Conservation (phyloP, 1,140 invertebrate genomes). For the Liolophura sinensis region DNA sequence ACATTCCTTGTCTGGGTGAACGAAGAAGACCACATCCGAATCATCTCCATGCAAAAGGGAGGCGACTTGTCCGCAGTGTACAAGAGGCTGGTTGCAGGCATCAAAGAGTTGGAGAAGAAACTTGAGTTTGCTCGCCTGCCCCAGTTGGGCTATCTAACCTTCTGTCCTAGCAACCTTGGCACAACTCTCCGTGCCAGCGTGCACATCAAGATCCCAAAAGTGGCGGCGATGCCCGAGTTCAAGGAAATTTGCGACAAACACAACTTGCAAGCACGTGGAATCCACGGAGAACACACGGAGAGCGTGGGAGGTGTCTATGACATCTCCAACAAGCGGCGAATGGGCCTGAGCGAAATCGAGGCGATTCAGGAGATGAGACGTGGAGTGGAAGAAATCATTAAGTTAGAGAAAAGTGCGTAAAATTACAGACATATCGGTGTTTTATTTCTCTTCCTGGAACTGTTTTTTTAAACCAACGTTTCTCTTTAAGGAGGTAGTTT, state of each 20-base stretch:
- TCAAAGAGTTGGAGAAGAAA: conserved; percentile 17
- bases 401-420: conserved; percentile 28
- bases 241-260: conserved; percentile 38
- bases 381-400: conserved; percentile 42
- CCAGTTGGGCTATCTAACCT: conserved; percentile 92
- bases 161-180: conserved; percentile 96
- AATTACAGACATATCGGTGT: too few relatives aligned
- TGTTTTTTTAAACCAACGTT: too few relatives aligned
- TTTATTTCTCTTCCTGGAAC: too few relatives aligned
- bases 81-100: conserved; percentile 76
- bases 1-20: conserved; percentile 98
- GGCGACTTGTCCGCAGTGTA: conserved; percentile 86
- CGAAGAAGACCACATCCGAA: conserved; percentile 95
- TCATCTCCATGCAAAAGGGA: conserved; percentile 96
- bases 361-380: conserved; percentile 42
- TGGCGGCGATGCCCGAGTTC: conserved; percentile 68
- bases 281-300: conserved; percentile 92
- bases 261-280: conserved; percentile 63
- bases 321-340: conserved; percentile 49
- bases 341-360: conserved; percentile 47
- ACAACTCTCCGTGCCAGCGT: conserved; percentile 95
- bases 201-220: conserved; percentile 94
- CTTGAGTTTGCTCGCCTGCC: conserved; percentile 60
- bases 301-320: conserved; percentile 48
- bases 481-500: too few relatives aligned